These are phyloP conservation scores for Drosophila dives DNA, from an alignment of 2,888 invertebrate species.

Conservation along the genomic window DNA sequence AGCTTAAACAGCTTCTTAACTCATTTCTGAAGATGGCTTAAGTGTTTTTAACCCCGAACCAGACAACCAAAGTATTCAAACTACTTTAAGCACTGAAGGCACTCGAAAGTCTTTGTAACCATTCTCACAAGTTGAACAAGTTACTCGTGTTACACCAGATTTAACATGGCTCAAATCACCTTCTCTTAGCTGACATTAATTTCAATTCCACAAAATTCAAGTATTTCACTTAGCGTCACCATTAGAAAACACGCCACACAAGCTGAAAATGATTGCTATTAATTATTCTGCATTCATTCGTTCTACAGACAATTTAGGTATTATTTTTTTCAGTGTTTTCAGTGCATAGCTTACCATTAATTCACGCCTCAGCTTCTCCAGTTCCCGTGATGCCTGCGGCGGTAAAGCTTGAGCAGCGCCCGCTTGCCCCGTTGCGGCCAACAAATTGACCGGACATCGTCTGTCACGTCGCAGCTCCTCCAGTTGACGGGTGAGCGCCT, in stretches of 20 bases:
- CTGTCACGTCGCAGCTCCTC: conserved; percentile 93
- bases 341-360: conserved; percentile 89
- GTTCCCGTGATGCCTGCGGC: conserved; percentile 92
- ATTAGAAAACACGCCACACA: not conserved
- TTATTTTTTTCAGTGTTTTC: not conserved
- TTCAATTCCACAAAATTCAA: not conserved
- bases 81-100: not conserved
- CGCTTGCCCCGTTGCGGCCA: conserved; percentile 71
- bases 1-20: not conserved
- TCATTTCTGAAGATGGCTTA: not conserved
- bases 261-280: not conserved
- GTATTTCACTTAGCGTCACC: not conserved
- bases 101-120: not conserved
- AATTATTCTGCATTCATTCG: not conserved
- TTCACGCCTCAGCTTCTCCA: conserved; percentile 96
- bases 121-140: not conserved
- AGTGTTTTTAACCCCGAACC: not conserved
- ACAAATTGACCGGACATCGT: conserved; percentile 86
- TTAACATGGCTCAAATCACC: not conserved
- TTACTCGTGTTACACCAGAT: not conserved
- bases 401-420: conserved; percentile 86
- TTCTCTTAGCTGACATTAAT: not conserved
- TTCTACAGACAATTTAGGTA: not conserved
- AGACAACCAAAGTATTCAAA: not conserved
- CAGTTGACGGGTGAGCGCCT: conserved; percentile 96